Conservation (phyloP, 1,140 invertebrate genomes). For the Wiebesia pumilae region DNA sequence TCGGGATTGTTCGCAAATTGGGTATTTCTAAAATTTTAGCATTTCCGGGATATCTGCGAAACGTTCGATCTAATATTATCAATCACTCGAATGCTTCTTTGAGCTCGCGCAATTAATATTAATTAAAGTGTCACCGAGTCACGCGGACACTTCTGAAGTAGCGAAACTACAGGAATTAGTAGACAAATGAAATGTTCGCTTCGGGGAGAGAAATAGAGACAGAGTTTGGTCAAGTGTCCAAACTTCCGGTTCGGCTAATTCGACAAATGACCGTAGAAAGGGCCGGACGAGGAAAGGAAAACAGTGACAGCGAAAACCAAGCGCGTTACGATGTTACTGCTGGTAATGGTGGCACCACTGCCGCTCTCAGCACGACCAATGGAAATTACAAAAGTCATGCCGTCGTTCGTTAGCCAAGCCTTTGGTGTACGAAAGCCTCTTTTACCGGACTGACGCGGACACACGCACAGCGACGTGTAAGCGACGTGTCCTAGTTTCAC, state of each 20-base stretch:
- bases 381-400: slow-evolving; percentile 63
- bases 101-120: background rate
- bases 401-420: slow-evolving; percentile 60
- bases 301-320: background rate
- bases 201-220: background rate
- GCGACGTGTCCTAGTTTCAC: too few species aligned
- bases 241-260: slow-evolving; percentile 66
- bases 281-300: background rate
- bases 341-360: background rate
- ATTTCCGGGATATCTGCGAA: too few species aligned
- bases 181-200: slow-evolving; percentile 61
- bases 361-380: slow-evolving; percentile 53
- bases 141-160: background rate
- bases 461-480: too few species aligned
- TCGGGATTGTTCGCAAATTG: too few species aligned
- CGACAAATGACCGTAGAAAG: slow-evolving; percentile 61
- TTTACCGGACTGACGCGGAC: slow-evolving; percentile 49
- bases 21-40: too few species aligned
- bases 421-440: slow-evolving; percentile 45
- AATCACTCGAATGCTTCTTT: background rate
- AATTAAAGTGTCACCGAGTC: background rate
- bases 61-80: too few species aligned
- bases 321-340: too few species aligned
- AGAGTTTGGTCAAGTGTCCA: slow-evolving; percentile 60
- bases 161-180: background rate